These are phyloP conservation scores for Pristionchus arcanus DNA, from an alignment of 2,888 invertebrate genomes.

Conservation along the genomic window DNA sequence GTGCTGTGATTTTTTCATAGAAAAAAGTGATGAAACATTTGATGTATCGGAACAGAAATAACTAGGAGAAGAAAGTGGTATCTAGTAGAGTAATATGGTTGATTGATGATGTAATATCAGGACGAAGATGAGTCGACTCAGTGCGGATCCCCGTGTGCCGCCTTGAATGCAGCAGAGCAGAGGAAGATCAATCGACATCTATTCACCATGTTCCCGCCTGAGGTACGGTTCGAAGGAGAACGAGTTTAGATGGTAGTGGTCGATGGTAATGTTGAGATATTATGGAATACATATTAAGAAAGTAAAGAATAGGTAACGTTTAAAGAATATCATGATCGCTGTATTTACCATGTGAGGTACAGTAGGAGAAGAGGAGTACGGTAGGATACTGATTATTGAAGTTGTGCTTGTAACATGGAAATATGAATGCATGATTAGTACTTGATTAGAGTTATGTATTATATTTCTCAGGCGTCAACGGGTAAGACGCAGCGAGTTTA, in stretches of 20 bases:
- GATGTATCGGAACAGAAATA: neutral
- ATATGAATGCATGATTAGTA: too few relatives aligned
- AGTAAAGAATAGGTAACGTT: too few relatives aligned
- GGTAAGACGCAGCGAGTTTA: neutral
- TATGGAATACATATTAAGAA: neutral
- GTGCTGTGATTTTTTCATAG: too few relatives aligned
- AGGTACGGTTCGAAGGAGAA: constrained; percentile 34
- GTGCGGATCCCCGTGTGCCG: constrained; percentile 51
- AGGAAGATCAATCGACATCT: constrained; percentile 44
- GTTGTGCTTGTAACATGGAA: too few relatives aligned
- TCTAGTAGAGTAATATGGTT: neutral
- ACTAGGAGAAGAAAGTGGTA: neutral
- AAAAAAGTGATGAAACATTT: too few relatives aligned
- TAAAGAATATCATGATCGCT: too few relatives aligned
- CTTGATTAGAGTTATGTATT: neutral
- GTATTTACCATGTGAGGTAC: too few relatives aligned
- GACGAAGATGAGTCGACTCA: neutral
- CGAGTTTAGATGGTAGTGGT: too few relatives aligned
- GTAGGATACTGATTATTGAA: too few relatives aligned
- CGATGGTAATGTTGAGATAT: neutral
- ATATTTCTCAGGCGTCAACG: neutral
- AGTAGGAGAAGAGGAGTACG: too few relatives aligned
- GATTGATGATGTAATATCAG: neutral
- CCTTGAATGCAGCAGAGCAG: constrained; percentile 48
- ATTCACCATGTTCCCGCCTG: constrained; percentile 45